Conservation (phyloP, 2,113 vertebrate genomes). For the Mesoclemmys tuberculata region DNA sequence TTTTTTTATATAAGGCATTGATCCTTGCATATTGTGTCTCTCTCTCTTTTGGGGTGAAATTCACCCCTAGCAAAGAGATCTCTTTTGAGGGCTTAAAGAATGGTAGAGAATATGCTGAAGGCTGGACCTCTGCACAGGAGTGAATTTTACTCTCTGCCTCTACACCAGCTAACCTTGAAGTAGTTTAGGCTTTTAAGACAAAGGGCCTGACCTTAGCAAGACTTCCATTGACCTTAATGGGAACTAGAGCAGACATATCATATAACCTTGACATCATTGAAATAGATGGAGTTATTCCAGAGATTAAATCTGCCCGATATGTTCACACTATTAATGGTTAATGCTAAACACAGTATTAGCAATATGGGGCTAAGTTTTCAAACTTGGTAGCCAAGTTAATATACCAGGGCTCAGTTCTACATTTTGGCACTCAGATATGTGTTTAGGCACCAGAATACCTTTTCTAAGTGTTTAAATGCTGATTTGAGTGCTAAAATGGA, state of each 20-base stretch:
- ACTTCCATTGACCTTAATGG: neutral
- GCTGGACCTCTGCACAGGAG: neutral
- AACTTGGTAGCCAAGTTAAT: neutral
- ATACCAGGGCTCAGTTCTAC: neutral
- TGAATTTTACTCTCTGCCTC: neutral
- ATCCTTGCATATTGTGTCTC: too few relatives aligned
- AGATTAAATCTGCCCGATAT: neutral
- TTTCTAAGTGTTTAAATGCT: neutral
- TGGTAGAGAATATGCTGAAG: neutral
- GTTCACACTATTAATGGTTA: neutral
- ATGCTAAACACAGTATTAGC: neutral
- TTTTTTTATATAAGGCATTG: too few relatives aligned
- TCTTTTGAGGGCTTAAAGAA: neutral
- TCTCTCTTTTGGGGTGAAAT: too few relatives aligned
- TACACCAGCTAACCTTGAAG: neutral
- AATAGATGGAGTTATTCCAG: neutral
- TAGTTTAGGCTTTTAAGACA: neutral
- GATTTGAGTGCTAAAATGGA: neutral
- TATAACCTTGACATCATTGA: neutral
- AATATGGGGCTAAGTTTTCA: neutral
- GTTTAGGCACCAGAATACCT: neutral
- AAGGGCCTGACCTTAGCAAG: neutral
- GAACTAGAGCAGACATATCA: neutral
- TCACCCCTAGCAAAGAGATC: neutral
- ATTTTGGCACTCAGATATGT: accelerated